Base-by-base conservation (phyloP, 2,888 invertebrate genomes). In the Dolichopus griseipennis region DNA sequence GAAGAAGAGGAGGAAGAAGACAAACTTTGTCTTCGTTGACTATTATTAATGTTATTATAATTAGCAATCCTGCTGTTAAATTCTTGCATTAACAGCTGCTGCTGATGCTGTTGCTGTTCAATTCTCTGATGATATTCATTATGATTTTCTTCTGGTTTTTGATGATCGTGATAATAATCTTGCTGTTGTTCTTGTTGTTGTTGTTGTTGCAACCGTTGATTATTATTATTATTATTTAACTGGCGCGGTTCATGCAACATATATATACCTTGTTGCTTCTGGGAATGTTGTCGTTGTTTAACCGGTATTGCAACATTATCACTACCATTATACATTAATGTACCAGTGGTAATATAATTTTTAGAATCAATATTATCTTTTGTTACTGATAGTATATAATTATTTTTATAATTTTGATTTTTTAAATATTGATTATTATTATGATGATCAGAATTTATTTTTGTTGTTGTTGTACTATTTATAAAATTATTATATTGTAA, bases 351-450 rank as follows among this genome's bases (percentile, higher is more conserved):
- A 18, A 66, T 21, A 20, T 21, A 33, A 63, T 41, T 66, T 21
- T 67, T 63, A 18, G 20, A 37, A 61, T 33, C 64, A 5, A 21
- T n/a, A 63, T 33, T 33, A 64, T 64, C 64, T 22, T 34, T 52
- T 52, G 15, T 52, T 52, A n/a, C 15, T n/a, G 52, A 52, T 52
- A 52, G 52, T n/a, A 52, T 52, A 69, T 43, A 61, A 69, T 65
- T 69, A 70, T 67, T 70, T 69, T 68, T 68, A 67, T 61, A 43
- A 62, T 41, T 66, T 68, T 62, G 69, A 66, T 68, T 69, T 69
- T 68, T 67, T 65, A 64, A 64, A 68, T 68, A n/a, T 20, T 33
- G 67, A 66, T 68, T 66, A 68, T 67, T 64, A 65, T 34, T 65
- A 65, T 52, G 52, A 52, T 20, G 7, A 64, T 43, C 22, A 52